These are phyloP conservation scores for Drosophila willistoni DNA, from an alignment of 1,140 invertebrate genomes.

Conservation along the genomic window DNA sequence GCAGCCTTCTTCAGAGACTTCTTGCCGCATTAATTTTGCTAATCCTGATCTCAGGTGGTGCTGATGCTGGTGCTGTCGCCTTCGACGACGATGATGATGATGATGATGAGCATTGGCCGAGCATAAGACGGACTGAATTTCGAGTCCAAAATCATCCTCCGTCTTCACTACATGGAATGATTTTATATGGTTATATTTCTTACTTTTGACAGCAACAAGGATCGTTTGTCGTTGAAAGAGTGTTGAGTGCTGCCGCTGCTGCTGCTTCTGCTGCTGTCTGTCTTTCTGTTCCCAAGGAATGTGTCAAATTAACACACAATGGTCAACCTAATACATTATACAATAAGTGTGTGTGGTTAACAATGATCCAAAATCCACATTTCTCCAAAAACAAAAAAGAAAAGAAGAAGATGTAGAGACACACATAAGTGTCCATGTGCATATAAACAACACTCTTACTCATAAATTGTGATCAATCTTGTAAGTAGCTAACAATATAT, in stretches of 20 bases:
- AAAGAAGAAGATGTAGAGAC: slow-evolving; percentile 57
- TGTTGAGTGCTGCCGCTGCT: slow-evolving; percentile 52
- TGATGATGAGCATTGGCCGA: slow-evolving; percentile 35
- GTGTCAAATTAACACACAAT: slow-evolving; percentile 79
- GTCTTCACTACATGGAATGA: slow-evolving; percentile 59
- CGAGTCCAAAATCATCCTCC: slow-evolving; percentile 16
- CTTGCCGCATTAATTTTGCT: slow-evolving; percentile 75
- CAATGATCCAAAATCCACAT: slow-evolving; percentile 29
- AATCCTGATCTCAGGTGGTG: slow-evolving; percentile 59
- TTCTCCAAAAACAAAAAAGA: slow-evolving; percentile 17
- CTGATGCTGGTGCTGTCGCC: neutral
- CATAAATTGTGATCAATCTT: slow-evolving; percentile 68
- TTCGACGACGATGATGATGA: slow-evolving; percentile 22
- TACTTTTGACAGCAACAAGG: slow-evolving; percentile 76
- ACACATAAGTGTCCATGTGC: neutral
- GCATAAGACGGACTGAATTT: slow-evolving; percentile 18
- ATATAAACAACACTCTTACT: slow-evolving; percentile 22
- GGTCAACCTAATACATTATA: slow-evolving; percentile 76
- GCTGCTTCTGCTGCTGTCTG: slow-evolving; percentile 1
- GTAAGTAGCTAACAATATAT: slow-evolving; percentile 76
- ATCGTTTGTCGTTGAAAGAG: slow-evolving; percentile 73
- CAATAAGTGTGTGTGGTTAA: slow-evolving; percentile 44
- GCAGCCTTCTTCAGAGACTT: slow-evolving; percentile 48
- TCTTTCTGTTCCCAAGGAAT: slow-evolving; percentile 61
- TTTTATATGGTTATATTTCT: slow-evolving; percentile 80